phyloP scores from a whole-genome alignment of 1,140 invertebrate genomes.

The Drosophila murphyi region DNA sequence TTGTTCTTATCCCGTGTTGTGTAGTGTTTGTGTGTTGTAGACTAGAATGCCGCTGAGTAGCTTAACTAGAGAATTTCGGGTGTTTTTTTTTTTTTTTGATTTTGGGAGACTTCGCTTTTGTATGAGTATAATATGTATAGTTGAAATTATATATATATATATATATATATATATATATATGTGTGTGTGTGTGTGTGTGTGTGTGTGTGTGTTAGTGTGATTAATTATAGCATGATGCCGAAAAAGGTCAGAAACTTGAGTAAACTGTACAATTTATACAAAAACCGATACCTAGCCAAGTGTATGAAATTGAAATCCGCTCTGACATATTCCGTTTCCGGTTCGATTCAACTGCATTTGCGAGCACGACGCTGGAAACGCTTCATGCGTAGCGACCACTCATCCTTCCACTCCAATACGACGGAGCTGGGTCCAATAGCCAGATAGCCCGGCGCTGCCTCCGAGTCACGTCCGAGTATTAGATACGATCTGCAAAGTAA shows the following conservation, averaged over 20 bases:
- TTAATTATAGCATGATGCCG: constrained; percentile 83
- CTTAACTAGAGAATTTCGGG: constrained; percentile 38
- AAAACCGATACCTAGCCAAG: constrained; percentile 84
- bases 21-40: constrained; percentile 36
- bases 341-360: constrained; percentile 86
- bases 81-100: constrained; percentile 2
- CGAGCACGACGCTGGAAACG: constrained; percentile 92
- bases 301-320: constrained; percentile 84
- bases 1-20: constrained; percentile 22
- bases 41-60: constrained; percentile 52
- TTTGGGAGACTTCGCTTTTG: constrained; percentile 23
- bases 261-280: constrained; percentile 85
- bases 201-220: constrained; percentile 23
- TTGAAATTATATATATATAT: background rate
- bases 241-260: constrained; percentile 84
- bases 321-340: constrained; percentile 84
- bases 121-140: constrained; percentile 3
- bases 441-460: constrained; percentile 89
- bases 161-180: background rate
- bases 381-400: constrained; percentile 96
- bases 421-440: constrained; percentile 94
- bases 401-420: constrained; percentile 96
- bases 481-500: constrained; percentile 90
- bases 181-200: constrained; percentile 10
- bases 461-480: constrained; percentile 93